Conservation (phyloP, 1,140 invertebrate species). For the Pinna nobilis region DNA sequence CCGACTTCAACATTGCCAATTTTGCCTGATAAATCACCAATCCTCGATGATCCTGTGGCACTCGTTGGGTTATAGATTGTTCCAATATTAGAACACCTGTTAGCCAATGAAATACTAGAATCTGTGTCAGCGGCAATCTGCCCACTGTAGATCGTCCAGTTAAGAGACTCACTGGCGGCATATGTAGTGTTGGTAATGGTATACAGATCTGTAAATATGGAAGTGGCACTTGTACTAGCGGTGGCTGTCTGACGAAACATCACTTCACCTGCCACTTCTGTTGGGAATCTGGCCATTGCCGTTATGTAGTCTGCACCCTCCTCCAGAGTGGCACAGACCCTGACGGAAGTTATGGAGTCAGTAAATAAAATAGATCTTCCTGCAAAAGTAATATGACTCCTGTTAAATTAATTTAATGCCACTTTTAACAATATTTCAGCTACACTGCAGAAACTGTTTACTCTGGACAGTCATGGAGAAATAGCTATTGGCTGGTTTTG, state of each 20-base stretch:
- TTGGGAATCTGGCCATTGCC: conserved; percentile 87
- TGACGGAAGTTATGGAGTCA: not conserved
- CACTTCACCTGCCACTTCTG: conserved; percentile 85
- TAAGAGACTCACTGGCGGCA: not conserved
- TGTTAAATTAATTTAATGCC: not conserved
- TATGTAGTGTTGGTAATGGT: conserved; percentile 61
- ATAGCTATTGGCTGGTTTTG: not conserved
- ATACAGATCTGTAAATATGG: conserved; percentile 83
- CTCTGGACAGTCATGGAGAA: not conserved
- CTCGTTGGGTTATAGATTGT: conserved; percentile 59
- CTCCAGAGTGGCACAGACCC: conserved; percentile 55
- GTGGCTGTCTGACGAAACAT: conserved; percentile 81
- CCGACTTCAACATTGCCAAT: conserved; percentile 43
- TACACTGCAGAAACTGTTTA: not conserved
- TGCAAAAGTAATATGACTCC: conserved; percentile 19
- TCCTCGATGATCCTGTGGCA: conserved; percentile 56
- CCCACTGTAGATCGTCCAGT: conserved; percentile 42
- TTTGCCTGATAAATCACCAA: conserved; percentile 61
- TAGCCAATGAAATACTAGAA: not conserved
- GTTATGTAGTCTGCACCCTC: conserved; percentile 79
- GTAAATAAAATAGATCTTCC: conserved; percentile 38
- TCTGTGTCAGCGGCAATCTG: conserved; percentile 23
- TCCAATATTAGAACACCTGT: conserved; percentile 43
- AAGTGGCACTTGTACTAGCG: conserved; percentile 77
- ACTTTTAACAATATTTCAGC: not conserved